Base-by-base conservation (phyloP, 2,113 vertebrate species). In the Procavia capensis region DNA sequence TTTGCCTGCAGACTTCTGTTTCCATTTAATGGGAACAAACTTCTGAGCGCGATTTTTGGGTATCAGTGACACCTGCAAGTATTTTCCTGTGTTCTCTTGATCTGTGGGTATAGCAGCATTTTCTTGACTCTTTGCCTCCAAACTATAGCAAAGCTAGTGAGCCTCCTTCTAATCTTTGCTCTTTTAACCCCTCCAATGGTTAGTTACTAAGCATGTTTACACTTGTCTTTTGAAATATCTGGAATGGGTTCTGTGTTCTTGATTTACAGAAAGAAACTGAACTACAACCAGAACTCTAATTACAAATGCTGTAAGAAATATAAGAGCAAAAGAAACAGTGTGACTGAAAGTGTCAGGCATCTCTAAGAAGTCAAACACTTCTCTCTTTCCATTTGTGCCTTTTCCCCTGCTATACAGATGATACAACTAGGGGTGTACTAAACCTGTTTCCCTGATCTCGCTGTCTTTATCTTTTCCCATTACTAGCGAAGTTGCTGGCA, bases 201-300 rank as follows among this genome's bases (percentile, higher is more conserved):
- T 66, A 68, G 47, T 82, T 66, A 68, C 29, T 79, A 86, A 88
- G 31, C 54, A 54, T 16, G 1, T 74, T 92, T 87, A 34, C 29
- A 13, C 0, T 59, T 93, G 93, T 92, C 59, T 24, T 41, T 31
- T 59, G 70, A 92, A 90, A 95, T n/a, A 57, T 20, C 41, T 92
- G 90, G 54, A 75, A 57, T 68, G 76, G 6, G 45, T 83, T 72
- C 81, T 63, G 25, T 57, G 59, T 68, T 82, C 66, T 90, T 82
- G 3, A 85, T 45, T 92, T 72, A 41, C 64, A 59, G 17, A 84
- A 92, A 90, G 22, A 9, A 64, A 34, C 54, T 92, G 39, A 79
- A 1, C 13, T 59, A 27, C 39, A n/a, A 41, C 43, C 8, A 45
- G 85, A 90, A 94, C 36, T 29, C 20, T n/a, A 81, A 64, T 14